A percentile compares a stretch with the other conserved stretches of the same genome.
Conservation (phyloP, 2,888 invertebrate species). For the Himalopsyche japonica region DNA sequence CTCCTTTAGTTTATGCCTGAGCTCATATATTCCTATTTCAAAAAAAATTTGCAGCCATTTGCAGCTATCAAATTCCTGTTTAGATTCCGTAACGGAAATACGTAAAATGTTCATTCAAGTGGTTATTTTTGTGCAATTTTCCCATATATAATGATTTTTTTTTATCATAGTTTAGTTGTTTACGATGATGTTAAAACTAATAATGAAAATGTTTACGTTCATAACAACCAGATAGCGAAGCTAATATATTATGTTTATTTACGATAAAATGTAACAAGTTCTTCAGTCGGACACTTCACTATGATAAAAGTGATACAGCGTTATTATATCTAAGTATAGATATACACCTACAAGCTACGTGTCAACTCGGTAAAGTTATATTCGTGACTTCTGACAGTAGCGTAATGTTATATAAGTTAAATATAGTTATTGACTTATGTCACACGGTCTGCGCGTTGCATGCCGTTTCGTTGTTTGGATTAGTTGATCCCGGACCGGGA, state of each 20-base stretch:
- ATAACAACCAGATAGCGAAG: no score
- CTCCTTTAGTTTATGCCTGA: no score
- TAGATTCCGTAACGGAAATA: no score
- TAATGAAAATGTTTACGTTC: not conserved
- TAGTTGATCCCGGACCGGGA: not conserved
- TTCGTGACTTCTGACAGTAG: not conserved
- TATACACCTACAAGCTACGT: not conserved
- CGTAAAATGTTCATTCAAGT: no score
- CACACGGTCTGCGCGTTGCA: not conserved
- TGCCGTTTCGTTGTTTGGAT: not conserved
- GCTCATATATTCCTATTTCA: no score
- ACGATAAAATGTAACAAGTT: not conserved
- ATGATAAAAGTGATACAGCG: not conserved
- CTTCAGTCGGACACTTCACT: not conserved
- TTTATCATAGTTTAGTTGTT: no score
- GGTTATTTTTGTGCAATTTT: no score
- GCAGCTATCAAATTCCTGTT: no score
- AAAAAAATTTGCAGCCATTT: no score
- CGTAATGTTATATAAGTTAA: not conserved
- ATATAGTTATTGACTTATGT: not conserved
- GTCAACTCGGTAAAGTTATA: not conserved
- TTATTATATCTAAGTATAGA: not conserved
- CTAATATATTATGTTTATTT: not conserved
- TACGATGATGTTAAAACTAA: no score
- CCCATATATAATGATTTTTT: no score